phyloP scores from a whole-genome alignment of 2,797 vertebrate genomes.

The Sebastolobus alascanus region DNA sequence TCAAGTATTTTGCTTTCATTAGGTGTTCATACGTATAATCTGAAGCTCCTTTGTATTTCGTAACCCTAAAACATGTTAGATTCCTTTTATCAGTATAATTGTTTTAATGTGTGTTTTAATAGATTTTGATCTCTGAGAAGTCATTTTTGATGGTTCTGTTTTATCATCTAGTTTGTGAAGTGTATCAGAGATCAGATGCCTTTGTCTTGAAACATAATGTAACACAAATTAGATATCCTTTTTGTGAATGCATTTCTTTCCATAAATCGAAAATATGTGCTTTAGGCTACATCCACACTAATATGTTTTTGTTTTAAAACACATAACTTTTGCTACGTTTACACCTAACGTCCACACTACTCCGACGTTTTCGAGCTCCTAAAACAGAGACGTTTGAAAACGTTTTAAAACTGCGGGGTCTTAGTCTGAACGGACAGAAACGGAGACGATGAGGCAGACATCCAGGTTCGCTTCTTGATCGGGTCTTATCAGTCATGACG shows the following conservation, averaged over 20 bases:
- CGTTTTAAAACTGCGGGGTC: too few species aligned
- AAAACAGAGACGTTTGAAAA: too few species aligned
- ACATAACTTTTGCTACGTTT: too few species aligned
- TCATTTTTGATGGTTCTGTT: slow-evolving; percentile 2
- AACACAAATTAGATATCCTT: not conserved
- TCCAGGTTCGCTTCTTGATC: too few species aligned
- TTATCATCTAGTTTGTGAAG: not conserved
- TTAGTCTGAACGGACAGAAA: too few species aligned
- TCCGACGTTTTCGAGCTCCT: too few species aligned
- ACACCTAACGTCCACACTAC: too few species aligned
- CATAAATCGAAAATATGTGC: not conserved
- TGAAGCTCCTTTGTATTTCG: slow-evolving; percentile 8
- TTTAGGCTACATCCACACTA: too few species aligned
- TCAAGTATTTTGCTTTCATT: slow-evolving; percentile 12
- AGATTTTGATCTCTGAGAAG: not conserved
- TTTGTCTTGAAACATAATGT: not conserved
- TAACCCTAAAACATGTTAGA: not conserved
- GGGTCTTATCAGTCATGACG: too few species aligned
- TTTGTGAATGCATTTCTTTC: not conserved
- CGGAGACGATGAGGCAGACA: too few species aligned
- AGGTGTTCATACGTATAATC: not conserved
- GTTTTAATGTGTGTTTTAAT: not conserved
- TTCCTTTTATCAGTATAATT: not conserved
- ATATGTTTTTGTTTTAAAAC: too few species aligned
- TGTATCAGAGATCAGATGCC: not conserved